A percentile compares a stretch with the other conserved stretches of the same genome.
These are phyloP conservation scores for Orthosia cruda DNA, from an alignment of 2,888 invertebrate genomes.

Conservation along the genomic window DNA sequence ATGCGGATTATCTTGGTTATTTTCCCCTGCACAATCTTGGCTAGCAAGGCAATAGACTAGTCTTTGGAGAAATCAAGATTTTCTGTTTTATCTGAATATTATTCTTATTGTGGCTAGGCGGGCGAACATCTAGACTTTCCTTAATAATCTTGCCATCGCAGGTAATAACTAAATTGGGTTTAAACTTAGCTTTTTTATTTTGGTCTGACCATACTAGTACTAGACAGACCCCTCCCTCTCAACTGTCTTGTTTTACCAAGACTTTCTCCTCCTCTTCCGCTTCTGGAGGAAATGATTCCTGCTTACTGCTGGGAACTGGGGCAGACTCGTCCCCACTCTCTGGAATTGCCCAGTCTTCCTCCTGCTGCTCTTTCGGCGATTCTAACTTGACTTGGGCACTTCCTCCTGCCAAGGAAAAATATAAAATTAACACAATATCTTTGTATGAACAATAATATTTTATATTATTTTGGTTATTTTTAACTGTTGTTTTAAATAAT, in stretches of 20 bases:
- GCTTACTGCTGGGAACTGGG: too few relatives aligned
- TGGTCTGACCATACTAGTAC: neutral
- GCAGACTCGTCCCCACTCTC: neutral
- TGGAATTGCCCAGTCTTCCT: neutral
- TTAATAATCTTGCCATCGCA: neutral
- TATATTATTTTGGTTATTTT: too few relatives aligned
- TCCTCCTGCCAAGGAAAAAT: constrained; percentile 12
- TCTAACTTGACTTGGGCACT: neutral
- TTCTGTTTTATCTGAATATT: constrained; percentile 3
- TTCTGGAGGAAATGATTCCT: too few relatives aligned
- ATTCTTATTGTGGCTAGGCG: neutral
- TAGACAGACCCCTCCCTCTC: too few relatives aligned
- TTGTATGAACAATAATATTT: too few relatives aligned
- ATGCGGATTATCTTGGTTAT: neutral
- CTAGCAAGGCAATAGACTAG: neutral
- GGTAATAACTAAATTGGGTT: neutral
- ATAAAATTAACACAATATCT: neutral
- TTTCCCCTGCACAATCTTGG: constrained; percentile 12
- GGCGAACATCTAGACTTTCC: neutral
- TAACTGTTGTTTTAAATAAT: too few relatives aligned
- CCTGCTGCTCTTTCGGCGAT: neutral
- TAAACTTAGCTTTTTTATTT: neutral
- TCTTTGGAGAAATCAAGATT: neutral
- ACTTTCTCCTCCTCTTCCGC: too few relatives aligned
- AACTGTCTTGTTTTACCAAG: too few relatives aligned